These are phyloP conservation scores for Pterophyllum scalare DNA, from an alignment of 2,113 vertebrate species.

Conservation along the genomic window DNA sequence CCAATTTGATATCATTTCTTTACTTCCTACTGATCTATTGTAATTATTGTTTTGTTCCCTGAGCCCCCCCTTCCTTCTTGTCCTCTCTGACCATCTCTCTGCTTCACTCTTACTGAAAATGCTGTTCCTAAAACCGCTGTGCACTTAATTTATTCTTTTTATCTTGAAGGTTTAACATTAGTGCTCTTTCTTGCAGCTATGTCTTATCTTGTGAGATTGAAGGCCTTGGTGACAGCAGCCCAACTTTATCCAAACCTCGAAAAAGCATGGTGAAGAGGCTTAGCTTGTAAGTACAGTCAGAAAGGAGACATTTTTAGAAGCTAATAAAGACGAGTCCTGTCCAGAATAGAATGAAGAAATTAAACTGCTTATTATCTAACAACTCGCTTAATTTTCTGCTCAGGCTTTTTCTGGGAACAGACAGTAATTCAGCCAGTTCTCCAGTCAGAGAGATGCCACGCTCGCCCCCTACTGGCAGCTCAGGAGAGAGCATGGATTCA, in stretches of 20 bases:
- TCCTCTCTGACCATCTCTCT: background rate
- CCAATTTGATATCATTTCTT: slow-evolving; percentile 2
- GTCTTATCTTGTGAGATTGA: slow-evolving; percentile 89
- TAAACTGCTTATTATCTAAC: slow-evolving; percentile 24
- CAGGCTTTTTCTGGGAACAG: slow-evolving; percentile 89
- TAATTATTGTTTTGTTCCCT: slow-evolving; percentile 25
- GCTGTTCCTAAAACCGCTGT: background rate
- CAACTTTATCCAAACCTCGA: slow-evolving; percentile 87
- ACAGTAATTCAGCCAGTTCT: slow-evolving; percentile 79
- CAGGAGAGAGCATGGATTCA: slow-evolving; percentile 92
- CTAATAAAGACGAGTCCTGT: background rate
- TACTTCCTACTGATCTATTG: slow-evolving; percentile 49
- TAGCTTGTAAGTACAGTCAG: slow-evolving; percentile 88
- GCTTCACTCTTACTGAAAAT: background rate
- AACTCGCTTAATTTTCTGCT: slow-evolving; percentile 4
- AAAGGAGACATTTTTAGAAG: background rate
- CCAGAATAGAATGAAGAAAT: background rate
- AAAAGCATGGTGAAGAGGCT: slow-evolving; percentile 97
- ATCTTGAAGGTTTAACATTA: slow-evolving; percentile 12
- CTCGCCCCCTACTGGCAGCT: slow-evolving; percentile 87
- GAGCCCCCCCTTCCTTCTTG: background rate
- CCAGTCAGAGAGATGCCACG: slow-evolving; percentile 86
- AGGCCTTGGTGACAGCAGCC: slow-evolving; percentile 83
- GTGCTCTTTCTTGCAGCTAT: slow-evolving; percentile 79
- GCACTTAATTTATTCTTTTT: background rate